Evolutionary conservation across 2,113 vertebrate genomes (phyloP).

Genomic region (Scortum barcoo): DNA sequence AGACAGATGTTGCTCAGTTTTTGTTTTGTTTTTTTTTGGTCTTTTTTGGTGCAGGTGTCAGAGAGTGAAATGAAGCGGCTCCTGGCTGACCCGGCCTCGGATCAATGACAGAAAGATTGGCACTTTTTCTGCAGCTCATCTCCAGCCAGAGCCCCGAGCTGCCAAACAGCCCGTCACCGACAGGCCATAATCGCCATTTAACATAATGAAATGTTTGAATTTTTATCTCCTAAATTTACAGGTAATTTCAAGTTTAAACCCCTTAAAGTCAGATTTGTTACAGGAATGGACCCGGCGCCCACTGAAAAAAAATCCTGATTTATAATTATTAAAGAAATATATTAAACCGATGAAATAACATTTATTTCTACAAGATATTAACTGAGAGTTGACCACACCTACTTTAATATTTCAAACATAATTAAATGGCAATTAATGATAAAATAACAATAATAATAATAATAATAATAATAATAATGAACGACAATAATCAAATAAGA

Average conservation of each 20-base stretch:
- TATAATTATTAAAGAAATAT: background rate
- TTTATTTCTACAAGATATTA: background rate
- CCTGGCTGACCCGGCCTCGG: conserved; percentile 33
- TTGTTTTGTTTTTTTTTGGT: background rate
- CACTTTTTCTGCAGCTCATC: conserved; percentile 61
- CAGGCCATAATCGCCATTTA: conserved; percentile 57
- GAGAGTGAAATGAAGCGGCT: conserved; percentile 42
- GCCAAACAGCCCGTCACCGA: conserved; percentile 57
- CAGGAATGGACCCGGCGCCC: conserved; percentile 14
- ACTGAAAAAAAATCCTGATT: background rate
- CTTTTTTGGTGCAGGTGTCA: conserved; percentile 4
- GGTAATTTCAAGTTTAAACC: conserved; percentile 58
- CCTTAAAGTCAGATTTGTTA: conserved; percentile 66
- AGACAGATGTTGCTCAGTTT: background rate
- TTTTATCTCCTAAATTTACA: conserved; percentile 51
- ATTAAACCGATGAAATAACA: conserved; percentile 1
- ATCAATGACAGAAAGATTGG: conserved; percentile 66
- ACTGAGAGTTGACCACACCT: background rate
- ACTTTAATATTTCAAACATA: background rate
- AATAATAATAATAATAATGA: conserved; percentile 15
- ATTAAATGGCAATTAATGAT: background rate
- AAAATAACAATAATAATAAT: background rate
- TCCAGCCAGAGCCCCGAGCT: conserved; percentile 51
- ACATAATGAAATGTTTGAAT: conserved; percentile 54
- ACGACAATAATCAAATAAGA: background rate